phyloP scores from a whole-genome alignment of 2,797 vertebrate genomes.

The Sebastes iracundus region DNA sequence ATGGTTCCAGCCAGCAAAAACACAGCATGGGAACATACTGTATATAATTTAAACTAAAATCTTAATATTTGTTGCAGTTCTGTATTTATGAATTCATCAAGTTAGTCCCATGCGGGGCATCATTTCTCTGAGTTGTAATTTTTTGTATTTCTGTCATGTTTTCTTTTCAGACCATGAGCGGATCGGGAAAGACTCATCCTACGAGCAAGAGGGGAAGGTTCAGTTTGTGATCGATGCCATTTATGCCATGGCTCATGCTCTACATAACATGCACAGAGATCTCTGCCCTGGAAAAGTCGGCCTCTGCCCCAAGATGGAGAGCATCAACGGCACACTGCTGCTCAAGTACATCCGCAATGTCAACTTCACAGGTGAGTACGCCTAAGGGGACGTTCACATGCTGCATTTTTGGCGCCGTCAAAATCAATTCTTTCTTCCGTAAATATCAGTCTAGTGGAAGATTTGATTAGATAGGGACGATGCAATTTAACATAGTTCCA shows the following conservation, averaged over 20 bases:
- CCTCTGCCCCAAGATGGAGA: conserved; percentile 91
- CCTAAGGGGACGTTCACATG: not conserved
- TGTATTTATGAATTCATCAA: not conserved
- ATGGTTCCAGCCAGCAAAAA: not conserved
- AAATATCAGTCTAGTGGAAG: too few relatives aligned
- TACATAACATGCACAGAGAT: conserved; percentile 93
- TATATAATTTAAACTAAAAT: not conserved
- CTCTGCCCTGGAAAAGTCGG: conserved; percentile 92
- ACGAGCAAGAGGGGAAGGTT: conserved; percentile 96
- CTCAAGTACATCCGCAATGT: conserved; percentile 94
- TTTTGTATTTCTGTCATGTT: not conserved
- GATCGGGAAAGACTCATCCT: conserved; percentile 92
- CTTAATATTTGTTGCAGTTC: not conserved
- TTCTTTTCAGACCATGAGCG: conserved; percentile 88
- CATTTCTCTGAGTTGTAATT: not conserved
- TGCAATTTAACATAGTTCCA: too few relatives aligned
- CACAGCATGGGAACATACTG: not conserved
- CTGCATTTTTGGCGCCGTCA: too few relatives aligned
- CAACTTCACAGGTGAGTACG: conserved; percentile 92
- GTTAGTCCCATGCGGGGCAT: too few relatives aligned
- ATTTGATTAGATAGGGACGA: too few relatives aligned
- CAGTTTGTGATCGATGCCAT: conserved; percentile 95
- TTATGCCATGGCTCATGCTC: conserved; percentile 94
- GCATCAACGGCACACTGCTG: conserved; percentile 89
- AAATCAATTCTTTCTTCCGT: too few relatives aligned